These are phyloP conservation scores for Corythoichthys intestinalis DNA, from an alignment of 2,113 vertebrate species.

Conservation along the genomic window DNA sequence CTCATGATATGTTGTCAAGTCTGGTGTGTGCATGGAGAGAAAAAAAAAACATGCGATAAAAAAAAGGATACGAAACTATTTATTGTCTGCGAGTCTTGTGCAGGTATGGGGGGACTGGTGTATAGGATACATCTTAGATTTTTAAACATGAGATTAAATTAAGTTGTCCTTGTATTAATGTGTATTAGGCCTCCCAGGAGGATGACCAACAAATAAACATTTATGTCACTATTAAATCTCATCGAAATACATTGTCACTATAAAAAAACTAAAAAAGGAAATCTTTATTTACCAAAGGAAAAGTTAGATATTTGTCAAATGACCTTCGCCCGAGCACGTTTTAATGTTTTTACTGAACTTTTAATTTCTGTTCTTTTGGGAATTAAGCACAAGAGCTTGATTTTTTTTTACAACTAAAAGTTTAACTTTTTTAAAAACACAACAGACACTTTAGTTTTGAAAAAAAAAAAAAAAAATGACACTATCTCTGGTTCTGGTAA, in stretches of 20 bases:
- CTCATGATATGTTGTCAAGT: conserved; percentile 75
- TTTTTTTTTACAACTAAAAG: conserved; percentile 83
- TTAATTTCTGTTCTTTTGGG: conserved; percentile 83
- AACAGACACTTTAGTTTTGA: conserved; percentile 45
- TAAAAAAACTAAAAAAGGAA: conserved; percentile 34
- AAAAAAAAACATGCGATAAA: conserved; percentile 52
- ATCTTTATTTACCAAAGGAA: conserved; percentile 64
- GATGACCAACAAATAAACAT: conserved; percentile 76
- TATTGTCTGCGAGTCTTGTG: conserved; percentile 73
- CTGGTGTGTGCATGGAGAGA: conserved; percentile 82
- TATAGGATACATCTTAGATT: conserved; percentile 66
- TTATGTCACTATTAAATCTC: conserved; percentile 78
- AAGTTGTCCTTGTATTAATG: conserved; percentile 77
- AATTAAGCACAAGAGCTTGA: conserved; percentile 88
- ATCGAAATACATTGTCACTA: conserved; percentile 71
- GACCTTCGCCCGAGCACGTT: conserved; percentile 72
- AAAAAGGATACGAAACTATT: conserved; percentile 47
- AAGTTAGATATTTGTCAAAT: conserved; percentile 71
- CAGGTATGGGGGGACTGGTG: conserved; percentile 55
- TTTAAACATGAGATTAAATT: conserved; percentile 68
- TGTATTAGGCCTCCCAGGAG: conserved; percentile 78
- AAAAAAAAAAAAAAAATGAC: conserved; percentile 35
- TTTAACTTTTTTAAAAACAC: conserved; percentile 76
- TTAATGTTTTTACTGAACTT: conserved; percentile 74
- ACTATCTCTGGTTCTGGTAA: conserved; percentile 29